phyloP scores from a whole-genome alignment of 2,113 vertebrate genomes.

The Phaethon lepturus region DNA sequence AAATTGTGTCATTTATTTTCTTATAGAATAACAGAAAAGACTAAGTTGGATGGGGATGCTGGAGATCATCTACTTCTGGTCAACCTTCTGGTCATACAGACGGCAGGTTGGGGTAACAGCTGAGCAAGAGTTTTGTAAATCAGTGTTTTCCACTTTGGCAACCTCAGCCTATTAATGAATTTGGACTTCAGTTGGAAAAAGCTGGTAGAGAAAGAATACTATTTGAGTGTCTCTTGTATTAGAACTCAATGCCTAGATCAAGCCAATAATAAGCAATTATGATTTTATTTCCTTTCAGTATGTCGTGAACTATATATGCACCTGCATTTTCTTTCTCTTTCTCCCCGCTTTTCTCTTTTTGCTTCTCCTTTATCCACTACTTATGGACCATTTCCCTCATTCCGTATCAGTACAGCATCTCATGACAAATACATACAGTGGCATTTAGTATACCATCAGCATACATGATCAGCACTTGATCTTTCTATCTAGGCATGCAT shows the following conservation, averaged over 20 bases:
- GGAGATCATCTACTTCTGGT: not conserved
- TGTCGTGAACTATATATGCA: not conserved
- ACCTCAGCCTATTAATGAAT: not conserved
- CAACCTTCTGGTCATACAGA: not conserved
- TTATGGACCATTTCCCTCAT: not conserved
- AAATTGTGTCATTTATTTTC: not conserved
- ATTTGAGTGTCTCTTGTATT: not conserved
- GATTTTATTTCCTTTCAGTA: not conserved
- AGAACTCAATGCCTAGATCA: not conserved
- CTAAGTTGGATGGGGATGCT: not conserved
- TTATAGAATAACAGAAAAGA: not conserved
- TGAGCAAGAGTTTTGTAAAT: not conserved
- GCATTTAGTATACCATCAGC: not conserved
- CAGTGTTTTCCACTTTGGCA: not conserved
- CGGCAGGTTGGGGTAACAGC: not conserved
- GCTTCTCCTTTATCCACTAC: not conserved
- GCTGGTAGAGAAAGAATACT: not conserved
- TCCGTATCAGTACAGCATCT: not conserved
- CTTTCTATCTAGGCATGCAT: not conserved
- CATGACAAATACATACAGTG: not conserved
- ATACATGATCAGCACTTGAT: not conserved
- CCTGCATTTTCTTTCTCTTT: not conserved
- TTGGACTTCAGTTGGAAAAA: not conserved
- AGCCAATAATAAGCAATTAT: not conserved
- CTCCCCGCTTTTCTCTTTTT: not conserved